A percentile compares a stretch with the other conserved stretches of the same genome.
These are phyloP conservation scores for Carassius auratus DNA, from an alignment of 2,113 vertebrate genomes.

Conservation along the genomic window DNA sequence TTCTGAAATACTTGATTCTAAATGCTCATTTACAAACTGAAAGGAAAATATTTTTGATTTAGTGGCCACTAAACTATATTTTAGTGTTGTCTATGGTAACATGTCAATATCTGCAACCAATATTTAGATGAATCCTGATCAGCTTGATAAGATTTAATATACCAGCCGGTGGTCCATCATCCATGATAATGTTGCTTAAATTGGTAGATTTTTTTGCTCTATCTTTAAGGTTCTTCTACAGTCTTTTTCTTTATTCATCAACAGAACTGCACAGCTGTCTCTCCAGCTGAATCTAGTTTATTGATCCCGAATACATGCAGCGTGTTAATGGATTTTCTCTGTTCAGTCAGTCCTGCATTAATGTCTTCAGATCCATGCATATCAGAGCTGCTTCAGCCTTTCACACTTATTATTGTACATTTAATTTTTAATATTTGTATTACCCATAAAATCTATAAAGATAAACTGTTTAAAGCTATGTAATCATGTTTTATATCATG, in stretches of 20 bases:
- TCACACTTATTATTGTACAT: not conserved
- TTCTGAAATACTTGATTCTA: too few species aligned
- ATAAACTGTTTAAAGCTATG: not conserved
- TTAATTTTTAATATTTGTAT: too few species aligned
- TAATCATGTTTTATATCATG: not conserved
- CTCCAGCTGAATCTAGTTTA: not conserved
- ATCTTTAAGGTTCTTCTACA: not conserved
- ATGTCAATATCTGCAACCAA: not conserved
- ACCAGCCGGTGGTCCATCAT: not conserved
- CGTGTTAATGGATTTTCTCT: not conserved
- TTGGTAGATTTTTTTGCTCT: not conserved
- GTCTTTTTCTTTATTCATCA: not conserved
- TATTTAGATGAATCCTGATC: not conserved
- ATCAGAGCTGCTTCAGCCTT: not conserved
- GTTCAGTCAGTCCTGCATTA: not conserved
- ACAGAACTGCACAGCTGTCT: not conserved
- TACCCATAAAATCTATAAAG: not conserved
- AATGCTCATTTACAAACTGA: too few species aligned
- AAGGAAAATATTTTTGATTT: too few species aligned
- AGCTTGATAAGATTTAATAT: too few species aligned
- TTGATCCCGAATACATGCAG: not conserved
- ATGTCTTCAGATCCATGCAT: too few species aligned
- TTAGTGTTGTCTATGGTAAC: too few species aligned
- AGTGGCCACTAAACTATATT: too few species aligned
- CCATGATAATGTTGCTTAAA: not conserved